Evolutionary conservation across 2,113 vertebrate genomes (phyloP).

Genomic region (Brachypodius melanocephalos): DNA sequence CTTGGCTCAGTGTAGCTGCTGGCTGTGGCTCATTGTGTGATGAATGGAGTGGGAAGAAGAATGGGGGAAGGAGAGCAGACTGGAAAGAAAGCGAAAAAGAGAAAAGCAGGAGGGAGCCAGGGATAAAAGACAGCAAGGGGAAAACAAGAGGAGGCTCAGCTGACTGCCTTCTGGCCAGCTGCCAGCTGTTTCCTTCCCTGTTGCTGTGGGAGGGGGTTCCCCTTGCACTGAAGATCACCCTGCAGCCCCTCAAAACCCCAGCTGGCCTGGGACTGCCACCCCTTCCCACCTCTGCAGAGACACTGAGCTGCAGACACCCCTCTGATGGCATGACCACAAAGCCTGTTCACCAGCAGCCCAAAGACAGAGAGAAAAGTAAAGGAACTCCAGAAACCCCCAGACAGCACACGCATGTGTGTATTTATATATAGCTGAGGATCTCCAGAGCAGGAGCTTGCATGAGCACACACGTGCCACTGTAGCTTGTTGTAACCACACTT

Average conservation of each 20-base stretch:
- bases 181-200: background rate
- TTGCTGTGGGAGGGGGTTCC: background rate
- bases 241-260: background rate
- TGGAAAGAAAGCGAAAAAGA: background rate
- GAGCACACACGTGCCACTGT: background rate
- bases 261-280: background rate
- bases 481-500: background rate
- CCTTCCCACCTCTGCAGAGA: background rate
- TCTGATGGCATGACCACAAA: background rate
- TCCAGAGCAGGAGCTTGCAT: background rate
- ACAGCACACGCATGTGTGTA: background rate
- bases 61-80: background rate
- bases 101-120: constrained; percentile 14
- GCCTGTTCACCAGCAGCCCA: background rate
- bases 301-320: background rate
- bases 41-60: constrained; percentile 47
- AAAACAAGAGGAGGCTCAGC: constrained; percentile 15
- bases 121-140: background rate
- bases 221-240: background rate
- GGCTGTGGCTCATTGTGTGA: constrained; percentile 2
- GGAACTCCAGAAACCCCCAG: background rate
- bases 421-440: background rate
- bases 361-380: background rate
- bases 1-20: constrained; percentile 9
- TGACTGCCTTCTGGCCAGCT: background rate